Evolutionary conservation across 2,888 invertebrate species (phyloP).

Genomic region (Papilio elwesi): DNA sequence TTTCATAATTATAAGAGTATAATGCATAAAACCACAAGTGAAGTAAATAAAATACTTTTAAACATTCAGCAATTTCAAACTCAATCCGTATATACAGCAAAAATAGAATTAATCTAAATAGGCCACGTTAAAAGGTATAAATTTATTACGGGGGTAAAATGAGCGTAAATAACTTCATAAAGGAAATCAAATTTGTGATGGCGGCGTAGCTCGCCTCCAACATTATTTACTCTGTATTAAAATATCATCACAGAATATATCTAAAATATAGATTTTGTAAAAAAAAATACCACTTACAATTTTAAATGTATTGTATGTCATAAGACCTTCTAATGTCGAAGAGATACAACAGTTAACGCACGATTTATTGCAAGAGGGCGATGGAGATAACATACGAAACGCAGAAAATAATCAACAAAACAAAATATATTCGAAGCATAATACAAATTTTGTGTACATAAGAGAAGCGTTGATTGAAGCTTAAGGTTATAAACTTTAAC

Average conservation of each 20-base stretch:
- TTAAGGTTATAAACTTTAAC: not conserved
- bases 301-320: constrained; percentile 53
- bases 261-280: not conserved
- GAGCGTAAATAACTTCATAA: constrained; percentile 56
- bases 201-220: constrained; percentile 44
- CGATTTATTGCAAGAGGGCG: constrained; percentile 58
- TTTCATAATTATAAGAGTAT: too few species aligned
- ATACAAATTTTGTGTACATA: not conserved
- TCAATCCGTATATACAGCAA: not conserved
- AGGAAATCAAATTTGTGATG: constrained; percentile 60
- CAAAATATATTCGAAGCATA: not conserved
- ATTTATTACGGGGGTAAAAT: constrained; percentile 26
- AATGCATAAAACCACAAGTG: too few species aligned
- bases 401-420: constrained; percentile 42
- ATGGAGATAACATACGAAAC: constrained; percentile 47
- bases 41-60: not conserved
- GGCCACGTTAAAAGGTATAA: constrained; percentile 14
- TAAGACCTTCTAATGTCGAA: constrained; percentile 27
- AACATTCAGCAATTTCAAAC: not conserved
- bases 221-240: constrained; percentile 6
- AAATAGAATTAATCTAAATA: constrained; percentile 3
- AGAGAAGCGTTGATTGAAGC: not conserved
- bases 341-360: constrained; percentile 55
- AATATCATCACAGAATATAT: not conserved
- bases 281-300: constrained; percentile 50